Evolutionary conservation across 2,113 vertebrate genomes (phyloP).

Genomic region (Toxostoma redivivum): DNA sequence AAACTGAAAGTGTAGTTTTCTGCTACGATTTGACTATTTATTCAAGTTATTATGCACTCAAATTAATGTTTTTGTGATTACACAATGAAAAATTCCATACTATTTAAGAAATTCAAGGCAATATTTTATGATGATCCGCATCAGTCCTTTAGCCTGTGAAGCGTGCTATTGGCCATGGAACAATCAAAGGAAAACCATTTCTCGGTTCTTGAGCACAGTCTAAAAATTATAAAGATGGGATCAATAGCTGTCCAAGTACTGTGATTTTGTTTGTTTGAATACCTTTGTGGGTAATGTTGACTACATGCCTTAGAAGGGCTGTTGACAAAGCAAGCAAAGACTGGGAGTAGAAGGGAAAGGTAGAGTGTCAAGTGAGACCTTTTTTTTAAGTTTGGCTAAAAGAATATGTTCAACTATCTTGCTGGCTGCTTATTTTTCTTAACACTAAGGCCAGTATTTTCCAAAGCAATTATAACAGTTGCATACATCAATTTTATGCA

Average conservation of each 20-base stretch:
- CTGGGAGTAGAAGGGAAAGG: background rate
- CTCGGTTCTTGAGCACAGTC: background rate
- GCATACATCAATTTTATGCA: background rate
- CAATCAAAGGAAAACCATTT: background rate
- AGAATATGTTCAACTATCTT: background rate
- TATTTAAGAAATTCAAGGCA: background rate
- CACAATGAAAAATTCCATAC: background rate
- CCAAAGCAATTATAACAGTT: background rate
- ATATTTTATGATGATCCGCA: background rate
- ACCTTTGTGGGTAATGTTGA: background rate
- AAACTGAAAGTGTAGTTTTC: background rate
- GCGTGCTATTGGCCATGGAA: background rate
- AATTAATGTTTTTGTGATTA: background rate
- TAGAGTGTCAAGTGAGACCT: background rate
- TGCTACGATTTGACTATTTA: background rate
- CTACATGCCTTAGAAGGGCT: background rate
- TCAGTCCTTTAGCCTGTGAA: background rate
- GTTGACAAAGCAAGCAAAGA: background rate
- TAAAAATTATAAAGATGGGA: background rate
- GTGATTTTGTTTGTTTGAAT: background rate
- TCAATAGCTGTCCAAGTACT: background rate
- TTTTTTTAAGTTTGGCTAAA: background rate
- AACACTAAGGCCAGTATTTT: background rate
- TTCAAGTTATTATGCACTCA: background rate
- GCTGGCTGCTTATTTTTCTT: background rate